Percentiles rank a stretch among this genome's conserved stretches.
Conservation (phyloP, 1,140 invertebrate species). For the Drosophila nebulosa region DNA sequence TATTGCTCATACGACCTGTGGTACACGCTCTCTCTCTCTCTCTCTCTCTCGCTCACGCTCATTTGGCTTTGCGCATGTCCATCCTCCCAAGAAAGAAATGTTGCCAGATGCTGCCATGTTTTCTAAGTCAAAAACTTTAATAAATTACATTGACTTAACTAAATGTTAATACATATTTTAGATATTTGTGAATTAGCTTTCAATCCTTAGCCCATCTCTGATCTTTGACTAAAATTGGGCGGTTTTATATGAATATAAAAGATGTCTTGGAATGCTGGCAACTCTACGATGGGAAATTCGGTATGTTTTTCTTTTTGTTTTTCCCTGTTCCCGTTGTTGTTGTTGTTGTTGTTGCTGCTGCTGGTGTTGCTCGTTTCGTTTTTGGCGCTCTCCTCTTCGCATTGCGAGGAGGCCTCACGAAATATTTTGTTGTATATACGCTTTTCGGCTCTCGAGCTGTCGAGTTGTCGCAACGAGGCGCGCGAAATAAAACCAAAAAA, state of each 20-base stretch:
- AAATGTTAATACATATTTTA: not conserved
- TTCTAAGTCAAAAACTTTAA: not conserved
- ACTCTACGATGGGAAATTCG: constrained; percentile 65
- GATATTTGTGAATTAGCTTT: not conserved
- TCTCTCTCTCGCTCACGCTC: not conserved
- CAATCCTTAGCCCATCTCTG: not conserved
- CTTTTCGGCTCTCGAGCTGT: constrained; percentile 72
- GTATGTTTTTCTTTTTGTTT: constrained; percentile 63
- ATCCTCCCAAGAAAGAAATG: constrained; percentile 33
- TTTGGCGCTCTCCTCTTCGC: constrained; percentile 39
- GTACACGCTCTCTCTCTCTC: constrained; percentile 9
- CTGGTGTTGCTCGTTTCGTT: constrained; percentile 6
- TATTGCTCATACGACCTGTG: constrained; percentile 67
- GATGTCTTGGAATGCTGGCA: constrained; percentile 49
- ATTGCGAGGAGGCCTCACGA: constrained; percentile 33
- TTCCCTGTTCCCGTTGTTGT: not conserved
- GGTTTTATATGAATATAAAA: not conserved
- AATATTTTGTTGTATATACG: constrained; percentile 76
- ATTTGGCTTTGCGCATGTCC: constrained; percentile 47
- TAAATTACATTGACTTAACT: not conserved
- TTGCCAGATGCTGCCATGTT: constrained; percentile 35
- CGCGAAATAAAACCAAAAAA: constrained; percentile 42
- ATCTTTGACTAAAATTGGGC: not conserved
- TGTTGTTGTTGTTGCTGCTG: no score
- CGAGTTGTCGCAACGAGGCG: constrained; percentile 54